A percentile compares a stretch with the other conserved stretches of the same genome.
phyloP scores from a whole-genome alignment of 2,888 invertebrate genomes.

The Sinhomidia bicolor region DNA sequence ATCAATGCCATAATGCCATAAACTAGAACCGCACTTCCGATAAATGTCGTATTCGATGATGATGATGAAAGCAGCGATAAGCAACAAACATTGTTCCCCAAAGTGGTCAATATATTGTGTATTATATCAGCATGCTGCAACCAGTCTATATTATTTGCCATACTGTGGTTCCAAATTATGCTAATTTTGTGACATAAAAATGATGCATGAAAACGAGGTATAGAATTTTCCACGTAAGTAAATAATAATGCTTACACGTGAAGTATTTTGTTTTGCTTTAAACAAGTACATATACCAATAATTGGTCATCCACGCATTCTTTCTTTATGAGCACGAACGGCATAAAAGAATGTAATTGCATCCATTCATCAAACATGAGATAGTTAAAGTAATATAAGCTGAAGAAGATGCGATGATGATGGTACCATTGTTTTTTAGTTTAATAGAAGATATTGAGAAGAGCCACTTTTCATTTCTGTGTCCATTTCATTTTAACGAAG shows the following conservation, averaged over 20 bases:
- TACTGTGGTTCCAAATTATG: slow-evolving; percentile 38
- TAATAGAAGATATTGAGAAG: not conserved
- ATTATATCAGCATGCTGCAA: too few species aligned
- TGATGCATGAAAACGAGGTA: not conserved
- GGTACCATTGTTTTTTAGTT: not conserved
- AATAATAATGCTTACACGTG: not conserved
- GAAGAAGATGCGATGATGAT: not conserved
- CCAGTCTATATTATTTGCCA: too few species aligned
- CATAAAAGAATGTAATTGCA: not conserved
- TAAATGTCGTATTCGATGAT: too few species aligned
- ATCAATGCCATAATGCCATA: too few species aligned
- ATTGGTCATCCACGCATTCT: slow-evolving; percentile 50
- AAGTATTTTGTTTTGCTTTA: not conserved
- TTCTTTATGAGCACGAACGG: slow-evolving; percentile 14
- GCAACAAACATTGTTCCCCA: too few species aligned
- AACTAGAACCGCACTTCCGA: not conserved
- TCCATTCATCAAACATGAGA: not conserved
- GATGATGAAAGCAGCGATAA: slow-evolving; percentile 51
- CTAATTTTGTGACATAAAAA: slow-evolving; percentile 32
- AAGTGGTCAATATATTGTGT: too few species aligned
- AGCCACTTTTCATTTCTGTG: not conserved
- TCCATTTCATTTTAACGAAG: not conserved
- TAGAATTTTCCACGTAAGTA: slow-evolving; percentile 12
- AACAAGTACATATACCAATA: not conserved
- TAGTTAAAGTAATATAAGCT: not conserved